phyloP scores from a whole-genome alignment of 1,140 invertebrate genomes.

The Oryctes rhinoceros region DNA sequence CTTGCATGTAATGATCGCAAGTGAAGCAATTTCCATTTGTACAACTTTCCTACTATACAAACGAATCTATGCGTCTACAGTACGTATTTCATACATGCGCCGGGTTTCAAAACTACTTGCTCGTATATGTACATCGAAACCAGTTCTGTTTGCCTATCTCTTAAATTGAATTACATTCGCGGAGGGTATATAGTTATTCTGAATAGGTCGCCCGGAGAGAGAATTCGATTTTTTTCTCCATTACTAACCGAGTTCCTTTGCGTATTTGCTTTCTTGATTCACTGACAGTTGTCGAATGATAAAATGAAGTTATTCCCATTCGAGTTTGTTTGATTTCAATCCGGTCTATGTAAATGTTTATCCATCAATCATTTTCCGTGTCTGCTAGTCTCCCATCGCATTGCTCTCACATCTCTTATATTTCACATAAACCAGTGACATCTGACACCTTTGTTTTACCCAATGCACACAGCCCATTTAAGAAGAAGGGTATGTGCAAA shows the following conservation, averaged over 20 bases:
- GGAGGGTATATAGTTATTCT: background rate
- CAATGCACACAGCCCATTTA: constrained; percentile 44
- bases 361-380: constrained; percentile 47
- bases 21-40: too few relatives aligned
- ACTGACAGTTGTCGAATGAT: constrained; percentile 42
- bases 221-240: constrained; percentile 24
- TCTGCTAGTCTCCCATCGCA: constrained; percentile 26
- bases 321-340: constrained; percentile 48
- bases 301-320: constrained; percentile 48
- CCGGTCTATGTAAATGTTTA: constrained; percentile 49
- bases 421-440: constrained; percentile 45
- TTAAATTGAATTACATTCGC: constrained; percentile 1
- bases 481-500: constrained; percentile 49
- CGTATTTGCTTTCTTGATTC: constrained; percentile 46
- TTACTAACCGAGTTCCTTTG: background rate
- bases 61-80: background rate
- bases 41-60: background rate
- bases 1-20: too few relatives aligned
- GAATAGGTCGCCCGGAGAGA: constrained; percentile 13
- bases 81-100: background rate
- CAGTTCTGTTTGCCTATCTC: background rate
- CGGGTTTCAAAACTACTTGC: background rate
- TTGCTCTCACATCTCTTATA: constrained; percentile 42
- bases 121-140: background rate
- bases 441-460: constrained; percentile 46